A percentile compares a stretch with the other conserved stretches of the same genome.
Evolutionary conservation across 2,888 invertebrate species (phyloP).

Genomic region (Heliconius aoede): DNA sequence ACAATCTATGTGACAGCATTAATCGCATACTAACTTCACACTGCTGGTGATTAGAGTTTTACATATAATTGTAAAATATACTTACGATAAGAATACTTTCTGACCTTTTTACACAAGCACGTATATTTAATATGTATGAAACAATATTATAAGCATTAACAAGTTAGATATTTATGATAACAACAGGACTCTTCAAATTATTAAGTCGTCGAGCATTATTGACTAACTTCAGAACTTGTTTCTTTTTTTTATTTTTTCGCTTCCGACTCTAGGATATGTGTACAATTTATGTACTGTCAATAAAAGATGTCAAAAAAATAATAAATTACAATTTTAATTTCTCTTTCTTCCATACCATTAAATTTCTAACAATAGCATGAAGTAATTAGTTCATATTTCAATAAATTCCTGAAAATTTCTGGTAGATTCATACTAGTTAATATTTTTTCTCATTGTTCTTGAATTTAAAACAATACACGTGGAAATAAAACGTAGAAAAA

Average conservation of each 20-base stretch:
- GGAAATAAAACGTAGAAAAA: no score
- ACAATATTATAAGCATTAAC: background rate
- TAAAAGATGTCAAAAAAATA: background rate
- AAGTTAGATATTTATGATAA: background rate
- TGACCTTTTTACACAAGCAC: background rate
- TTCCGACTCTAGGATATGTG: background rate
- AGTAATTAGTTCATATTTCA: background rate
- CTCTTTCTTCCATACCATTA: no score
- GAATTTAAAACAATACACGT: background rate
- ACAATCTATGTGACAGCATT: background rate
- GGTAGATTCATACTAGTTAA: background rate
- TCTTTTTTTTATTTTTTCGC: background rate
- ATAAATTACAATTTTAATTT: no score
- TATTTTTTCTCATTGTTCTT: background rate
- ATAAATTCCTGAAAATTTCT: background rate
- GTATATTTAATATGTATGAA: background rate
- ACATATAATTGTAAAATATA: background rate
- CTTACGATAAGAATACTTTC: slow-evolving; percentile 8
- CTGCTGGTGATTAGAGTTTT: slow-evolving; percentile 13
- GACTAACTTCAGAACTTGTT: slow-evolving; percentile 5
- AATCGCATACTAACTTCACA: slow-evolving; percentile 25
- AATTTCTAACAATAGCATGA: no score
- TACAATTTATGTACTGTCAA: background rate
- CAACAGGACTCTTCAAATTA: background rate
- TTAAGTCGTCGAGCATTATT: background rate